Evolutionary conservation across 2,113 vertebrate genomes (phyloP).

Genomic region (Phocoena phocoena): DNA sequence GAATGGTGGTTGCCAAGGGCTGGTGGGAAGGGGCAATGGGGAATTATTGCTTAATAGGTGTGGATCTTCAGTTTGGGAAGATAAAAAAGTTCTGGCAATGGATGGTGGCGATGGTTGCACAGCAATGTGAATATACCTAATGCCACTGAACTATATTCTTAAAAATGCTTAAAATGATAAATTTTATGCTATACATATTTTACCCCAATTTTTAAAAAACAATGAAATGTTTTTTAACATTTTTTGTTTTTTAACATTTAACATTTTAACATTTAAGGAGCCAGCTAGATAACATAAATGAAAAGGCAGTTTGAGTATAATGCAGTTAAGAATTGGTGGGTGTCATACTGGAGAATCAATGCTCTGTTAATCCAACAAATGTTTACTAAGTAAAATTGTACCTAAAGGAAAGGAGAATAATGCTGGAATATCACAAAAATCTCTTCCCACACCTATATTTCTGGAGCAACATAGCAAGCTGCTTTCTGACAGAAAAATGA

Average conservation of each 20-base stretch:
- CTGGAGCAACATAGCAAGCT: background rate
- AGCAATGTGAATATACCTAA: background rate
- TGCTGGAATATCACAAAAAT: background rate
- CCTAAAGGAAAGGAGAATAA: background rate
- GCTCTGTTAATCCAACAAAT: background rate
- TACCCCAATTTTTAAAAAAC: background rate
- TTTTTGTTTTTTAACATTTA: no score
- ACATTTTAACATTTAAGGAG: no score
- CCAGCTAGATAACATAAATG: background rate
- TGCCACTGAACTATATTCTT: background rate
- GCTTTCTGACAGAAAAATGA: slow-evolving; percentile 36
- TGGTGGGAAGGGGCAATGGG: background rate
- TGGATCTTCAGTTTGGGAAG: background rate
- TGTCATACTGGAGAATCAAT: background rate
- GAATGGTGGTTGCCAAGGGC: no score
- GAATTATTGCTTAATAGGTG: background rate
- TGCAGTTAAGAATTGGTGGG: background rate
- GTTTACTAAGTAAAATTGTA: background rate
- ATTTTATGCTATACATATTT: background rate
- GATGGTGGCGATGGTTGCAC: background rate
- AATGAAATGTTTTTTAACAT: background rate
- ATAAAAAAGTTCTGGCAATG: background rate
- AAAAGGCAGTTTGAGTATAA: background rate
- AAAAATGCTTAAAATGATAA: background rate
- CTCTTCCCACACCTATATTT: background rate